Base-by-base conservation (phyloP, 2,797 vertebrate species). In the Esox masquinongy region DNA sequence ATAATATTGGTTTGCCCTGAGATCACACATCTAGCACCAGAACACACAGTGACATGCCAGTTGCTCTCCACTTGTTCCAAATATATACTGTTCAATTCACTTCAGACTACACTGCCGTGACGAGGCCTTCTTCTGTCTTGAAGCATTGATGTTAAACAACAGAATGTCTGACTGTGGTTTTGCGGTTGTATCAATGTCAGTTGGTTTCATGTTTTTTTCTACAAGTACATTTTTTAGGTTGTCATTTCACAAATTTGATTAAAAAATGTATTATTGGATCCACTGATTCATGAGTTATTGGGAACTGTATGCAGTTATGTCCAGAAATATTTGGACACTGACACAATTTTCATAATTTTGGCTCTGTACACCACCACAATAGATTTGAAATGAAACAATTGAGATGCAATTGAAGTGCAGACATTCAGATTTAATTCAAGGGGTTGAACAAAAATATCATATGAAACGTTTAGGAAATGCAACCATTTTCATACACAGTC, bases 161-260 rank as follows among this genome's bases (percentile, higher is more conserved):
- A 63, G 59, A 39, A 39, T 39, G 12, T 14, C 63, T 66, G 63
- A 85, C 79, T 68, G 77, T 61, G 36, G 2, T 5, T 15, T 61
- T 77, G 47, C 29, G 17, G 9, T 50, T 26, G 68, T 80, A 79
- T 56, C 68, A 56, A 53, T 75, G 24, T 79, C 24, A 82, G 78
- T 15, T 14, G 12, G 79, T 15, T 39, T 50, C 3, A 22, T 71
- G 26, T 70, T 63, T 61, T 19, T 71, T 50, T 15, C 31, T 49
- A 34, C 15, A 66, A 66, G 26, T 64, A 17, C 36, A 31, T 66
- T 43, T 39, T 70, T 80, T 81, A 68, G 43, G 43, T 47, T 76
- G 72, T 87, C 86, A 78, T 87, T 77, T 89, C 90, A 92, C 90
- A 90, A 92, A 93, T 88, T 83, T 79, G 83, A 79, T 84, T 51